A percentile compares a stretch with the other conserved stretches of the same genome.
Conservation (phyloP, 1,140 invertebrate genomes). For the Drosophila setifemur region DNA sequence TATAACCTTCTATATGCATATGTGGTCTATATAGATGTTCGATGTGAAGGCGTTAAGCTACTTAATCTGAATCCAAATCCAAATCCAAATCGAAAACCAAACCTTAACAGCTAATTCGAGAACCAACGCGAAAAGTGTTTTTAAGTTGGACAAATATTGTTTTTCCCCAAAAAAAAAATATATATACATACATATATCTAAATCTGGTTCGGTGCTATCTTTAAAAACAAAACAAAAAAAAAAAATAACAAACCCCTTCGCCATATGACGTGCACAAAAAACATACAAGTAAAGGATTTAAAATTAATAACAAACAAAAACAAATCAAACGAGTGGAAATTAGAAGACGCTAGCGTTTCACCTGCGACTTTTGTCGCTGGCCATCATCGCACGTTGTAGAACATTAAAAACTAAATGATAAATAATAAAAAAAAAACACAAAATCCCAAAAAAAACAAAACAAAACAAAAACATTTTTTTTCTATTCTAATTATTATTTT, state of each 20-base stretch:
- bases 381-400: constrained; percentile 25
- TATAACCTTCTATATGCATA: no score
- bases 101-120: constrained; percentile 19
- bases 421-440: neutral
- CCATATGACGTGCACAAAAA: constrained; percentile 31
- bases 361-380: constrained; percentile 15
- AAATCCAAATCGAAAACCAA: constrained; percentile 19
- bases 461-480: neutral
- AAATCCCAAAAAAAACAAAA: constrained; percentile 8
- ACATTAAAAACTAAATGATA: no score
- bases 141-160: no score
- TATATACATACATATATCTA: neutral
- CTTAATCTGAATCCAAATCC: constrained; percentile 58
- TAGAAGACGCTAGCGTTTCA: constrained; percentile 4
- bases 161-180: neutral
- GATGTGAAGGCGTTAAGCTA: constrained; percentile 52
- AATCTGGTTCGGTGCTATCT: constrained; percentile 30
- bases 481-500: constrained; percentile 17
- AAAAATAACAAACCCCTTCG: neutral
- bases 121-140: no score
- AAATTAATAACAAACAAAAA: neutral
- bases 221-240: neutral
- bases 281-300: neutral
- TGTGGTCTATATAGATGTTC: constrained; percentile 34
- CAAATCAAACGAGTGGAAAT: neutral